Conservation (phyloP, 2,888 invertebrate genomes). For the Diaperis boleti region DNA sequence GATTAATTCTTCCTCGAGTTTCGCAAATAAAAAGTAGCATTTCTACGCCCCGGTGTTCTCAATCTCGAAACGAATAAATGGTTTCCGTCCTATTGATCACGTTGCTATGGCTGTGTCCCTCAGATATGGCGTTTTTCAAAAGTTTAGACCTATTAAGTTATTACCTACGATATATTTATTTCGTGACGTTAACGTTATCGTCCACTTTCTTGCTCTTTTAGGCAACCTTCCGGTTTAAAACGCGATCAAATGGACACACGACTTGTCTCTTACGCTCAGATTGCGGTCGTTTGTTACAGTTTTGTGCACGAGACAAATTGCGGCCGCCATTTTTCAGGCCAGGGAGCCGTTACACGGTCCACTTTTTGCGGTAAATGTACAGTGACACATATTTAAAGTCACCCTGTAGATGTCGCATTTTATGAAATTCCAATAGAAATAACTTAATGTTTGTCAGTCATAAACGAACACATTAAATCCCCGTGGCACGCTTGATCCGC, state of each 20-base stretch:
- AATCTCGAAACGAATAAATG: constrained; percentile 49
- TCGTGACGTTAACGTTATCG: constrained; percentile 15
- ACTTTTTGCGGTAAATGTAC: no score
- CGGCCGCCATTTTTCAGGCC: no score
- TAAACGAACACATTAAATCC: no score
- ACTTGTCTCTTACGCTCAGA: neutral
- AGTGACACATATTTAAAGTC: no score
- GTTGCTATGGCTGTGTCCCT: constrained; percentile 27
- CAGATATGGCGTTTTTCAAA: constrained; percentile 37
- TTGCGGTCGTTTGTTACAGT: neutral
- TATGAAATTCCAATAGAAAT: no score
- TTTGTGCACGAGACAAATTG: no score
- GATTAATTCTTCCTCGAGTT: constrained; percentile 51
- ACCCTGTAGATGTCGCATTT: no score
- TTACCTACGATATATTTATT: constrained; percentile 36
- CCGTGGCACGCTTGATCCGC: no score
- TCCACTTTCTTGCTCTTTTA: constrained; percentile 15
- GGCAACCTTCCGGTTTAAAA: constrained; percentile 21
- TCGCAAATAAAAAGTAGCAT: constrained; percentile 49
- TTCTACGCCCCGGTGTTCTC: constrained; percentile 47
- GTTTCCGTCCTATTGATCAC: constrained; percentile 52
- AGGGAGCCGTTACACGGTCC: no score
- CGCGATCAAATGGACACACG: constrained; percentile 16
- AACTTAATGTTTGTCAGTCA: no score
- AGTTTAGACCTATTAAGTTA: constrained; percentile 37